Conservation (phyloP, 2,888 invertebrate genomes). For the Eupithecia abbreviata region DNA sequence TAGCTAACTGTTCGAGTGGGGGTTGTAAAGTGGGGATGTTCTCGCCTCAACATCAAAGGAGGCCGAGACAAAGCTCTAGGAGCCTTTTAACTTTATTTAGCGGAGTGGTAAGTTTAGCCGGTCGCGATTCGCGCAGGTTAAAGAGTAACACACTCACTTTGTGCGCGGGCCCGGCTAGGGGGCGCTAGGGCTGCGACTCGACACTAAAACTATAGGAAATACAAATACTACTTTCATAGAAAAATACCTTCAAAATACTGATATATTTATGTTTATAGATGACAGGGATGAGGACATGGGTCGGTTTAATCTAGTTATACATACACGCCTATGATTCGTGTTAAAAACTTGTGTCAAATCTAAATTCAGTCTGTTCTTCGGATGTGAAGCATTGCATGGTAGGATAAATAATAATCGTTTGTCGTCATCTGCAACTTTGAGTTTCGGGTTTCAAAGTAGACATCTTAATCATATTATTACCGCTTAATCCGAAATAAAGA, state of each 20-base stretch:
- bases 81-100: constrained; percentile 85
- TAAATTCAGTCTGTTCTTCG: too few relatives aligned
- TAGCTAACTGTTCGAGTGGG: constrained; percentile 74
- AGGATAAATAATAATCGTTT: too few relatives aligned
- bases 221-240: background rate
- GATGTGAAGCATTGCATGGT: too few relatives aligned
- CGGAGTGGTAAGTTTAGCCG: constrained; percentile 84
- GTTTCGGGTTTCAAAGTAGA: too few relatives aligned
- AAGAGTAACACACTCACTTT: constrained; percentile 84
- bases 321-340: too few relatives aligned
- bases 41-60: constrained; percentile 79
- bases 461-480: too few relatives aligned
- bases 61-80: constrained; percentile 81
- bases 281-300: background rate
- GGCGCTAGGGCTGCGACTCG: constrained; percentile 60
- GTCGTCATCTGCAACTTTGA: too few relatives aligned
- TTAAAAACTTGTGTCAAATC: too few relatives aligned
- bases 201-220: background rate
- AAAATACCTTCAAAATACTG: background rate
- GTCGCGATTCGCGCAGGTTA: constrained; percentile 84
- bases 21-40: constrained; percentile 53
- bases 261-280: too few relatives aligned
- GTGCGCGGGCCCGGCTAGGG: constrained; percentile 61
- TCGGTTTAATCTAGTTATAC: too few relatives aligned
- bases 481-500: too few relatives aligned